Conservation (phyloP, 2,113 vertebrate species). For the Parus major region DNA sequence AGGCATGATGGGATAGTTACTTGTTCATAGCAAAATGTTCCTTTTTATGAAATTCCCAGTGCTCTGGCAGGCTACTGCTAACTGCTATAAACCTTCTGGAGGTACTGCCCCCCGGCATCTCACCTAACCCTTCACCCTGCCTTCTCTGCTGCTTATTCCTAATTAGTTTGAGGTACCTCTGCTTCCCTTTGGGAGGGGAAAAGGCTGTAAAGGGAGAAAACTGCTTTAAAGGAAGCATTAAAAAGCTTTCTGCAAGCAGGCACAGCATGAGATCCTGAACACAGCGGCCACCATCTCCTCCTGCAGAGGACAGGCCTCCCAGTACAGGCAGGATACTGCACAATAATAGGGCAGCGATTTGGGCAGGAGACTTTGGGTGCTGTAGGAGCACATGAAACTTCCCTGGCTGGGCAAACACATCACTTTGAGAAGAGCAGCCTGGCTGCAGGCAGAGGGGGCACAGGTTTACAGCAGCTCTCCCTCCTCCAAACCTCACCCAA, state of each 20-base stretch:
- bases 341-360: background rate
- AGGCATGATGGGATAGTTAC: rapidly evolving
- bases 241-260: background rate
- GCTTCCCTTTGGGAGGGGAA: background rate
- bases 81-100: background rate
- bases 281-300: rapidly evolving
- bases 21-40: background rate
- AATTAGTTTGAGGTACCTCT: constrained; percentile 1
- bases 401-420: background rate
- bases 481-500: background rate
- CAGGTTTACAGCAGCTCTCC: background rate
- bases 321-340: background rate
- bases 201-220: background rate
- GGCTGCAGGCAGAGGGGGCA: background rate
- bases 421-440: background rate
- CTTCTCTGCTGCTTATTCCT: background rate
- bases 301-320: background rate
- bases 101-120: background rate
- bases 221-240: constrained; percentile 13
- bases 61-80: background rate
- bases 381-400: background rate
- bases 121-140: background rate
- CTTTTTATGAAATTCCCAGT: background rate
- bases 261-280: background rate
- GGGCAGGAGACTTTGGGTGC: background rate